Conservation (phyloP, 2,113 vertebrate species). For the Myiagra hebetior region DNA sequence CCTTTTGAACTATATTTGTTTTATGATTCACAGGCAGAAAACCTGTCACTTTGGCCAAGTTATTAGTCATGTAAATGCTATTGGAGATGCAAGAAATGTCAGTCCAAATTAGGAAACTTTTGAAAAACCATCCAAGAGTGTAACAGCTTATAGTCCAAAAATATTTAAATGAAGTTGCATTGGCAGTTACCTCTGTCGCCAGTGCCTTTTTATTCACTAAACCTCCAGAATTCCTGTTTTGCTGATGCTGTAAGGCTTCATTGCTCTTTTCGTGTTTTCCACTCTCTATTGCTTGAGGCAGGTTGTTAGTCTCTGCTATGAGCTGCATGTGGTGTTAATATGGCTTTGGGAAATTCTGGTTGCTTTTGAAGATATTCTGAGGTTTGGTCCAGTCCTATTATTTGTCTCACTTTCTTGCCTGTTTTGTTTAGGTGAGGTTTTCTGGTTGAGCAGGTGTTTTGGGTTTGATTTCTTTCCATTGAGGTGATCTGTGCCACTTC, state of each 20-base stretch:
- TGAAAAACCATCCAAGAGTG: neutral
- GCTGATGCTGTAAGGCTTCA: neutral
- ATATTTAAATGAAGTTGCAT: neutral
- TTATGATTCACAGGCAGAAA: constrained; percentile 41
- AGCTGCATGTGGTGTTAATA: neutral
- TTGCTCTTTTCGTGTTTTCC: neutral
- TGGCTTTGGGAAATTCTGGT: neutral
- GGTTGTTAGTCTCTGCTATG: neutral
- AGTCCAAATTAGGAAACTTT: constrained; percentile 39
- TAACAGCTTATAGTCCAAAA: neutral
- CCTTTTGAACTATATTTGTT: neutral
- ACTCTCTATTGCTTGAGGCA: neutral
- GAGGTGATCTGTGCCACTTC: neutral
- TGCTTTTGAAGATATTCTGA: neutral
- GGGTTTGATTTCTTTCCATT: neutral
- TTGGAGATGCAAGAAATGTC: constrained; percentile 52
- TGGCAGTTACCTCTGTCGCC: neutral
- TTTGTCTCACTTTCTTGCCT: neutral
- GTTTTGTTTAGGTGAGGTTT: neutral
- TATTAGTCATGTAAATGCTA: constrained; percentile 50
- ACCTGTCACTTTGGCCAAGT: neutral
- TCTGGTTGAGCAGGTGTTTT: neutral
- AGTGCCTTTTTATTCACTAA: neutral
- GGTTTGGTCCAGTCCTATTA: neutral
- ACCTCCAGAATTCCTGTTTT: neutral